These are phyloP conservation scores for Carapus acus DNA, from an alignment of 2,797 vertebrate genomes.

Conservation along the genomic window DNA sequence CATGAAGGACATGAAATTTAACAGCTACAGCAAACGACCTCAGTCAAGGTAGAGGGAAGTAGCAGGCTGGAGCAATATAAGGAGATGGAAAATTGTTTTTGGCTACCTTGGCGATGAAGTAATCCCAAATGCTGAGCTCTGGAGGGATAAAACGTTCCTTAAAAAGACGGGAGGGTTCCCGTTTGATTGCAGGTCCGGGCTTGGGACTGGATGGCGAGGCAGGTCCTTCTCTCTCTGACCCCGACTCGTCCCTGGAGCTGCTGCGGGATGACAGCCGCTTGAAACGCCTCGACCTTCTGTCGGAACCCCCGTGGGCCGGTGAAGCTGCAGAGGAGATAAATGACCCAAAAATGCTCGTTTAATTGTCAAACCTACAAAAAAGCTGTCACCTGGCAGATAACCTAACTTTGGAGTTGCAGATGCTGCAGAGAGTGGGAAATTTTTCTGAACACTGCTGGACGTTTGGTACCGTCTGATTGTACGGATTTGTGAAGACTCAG, in stretches of 20 bases:
- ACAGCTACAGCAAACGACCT: too few relatives aligned
- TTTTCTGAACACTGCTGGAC: background rate
- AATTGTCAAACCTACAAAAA: too few relatives aligned
- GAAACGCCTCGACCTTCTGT: constrained; percentile 75
- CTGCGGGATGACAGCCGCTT: constrained; percentile 72
- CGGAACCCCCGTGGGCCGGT: constrained; percentile 68
- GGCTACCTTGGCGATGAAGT: constrained; percentile 92
- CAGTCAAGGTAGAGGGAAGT: too few relatives aligned
- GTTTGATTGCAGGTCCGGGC: constrained; percentile 62
- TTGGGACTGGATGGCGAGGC: constrained; percentile 56
- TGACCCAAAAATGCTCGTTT: constrained; percentile 1
- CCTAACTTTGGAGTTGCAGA: too few relatives aligned
- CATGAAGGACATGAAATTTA: too few relatives aligned
- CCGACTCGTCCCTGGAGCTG: constrained; percentile 72
- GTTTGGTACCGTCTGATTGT: too few relatives aligned
- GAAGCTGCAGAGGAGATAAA: constrained; percentile 59
- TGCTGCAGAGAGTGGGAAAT: background rate
- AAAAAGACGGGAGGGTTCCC: constrained; percentile 71
- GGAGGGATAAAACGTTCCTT: constrained; percentile 91
- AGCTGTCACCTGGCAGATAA: too few relatives aligned
- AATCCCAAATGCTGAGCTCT: constrained; percentile 98
- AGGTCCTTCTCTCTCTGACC: constrained; percentile 53
- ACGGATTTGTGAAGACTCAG: background rate
- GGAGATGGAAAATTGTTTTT: too few relatives aligned
- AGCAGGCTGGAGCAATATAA: too few relatives aligned